Conservation (phyloP, 2,888 invertebrate genomes). For the Nemapogon koenigi region DNA sequence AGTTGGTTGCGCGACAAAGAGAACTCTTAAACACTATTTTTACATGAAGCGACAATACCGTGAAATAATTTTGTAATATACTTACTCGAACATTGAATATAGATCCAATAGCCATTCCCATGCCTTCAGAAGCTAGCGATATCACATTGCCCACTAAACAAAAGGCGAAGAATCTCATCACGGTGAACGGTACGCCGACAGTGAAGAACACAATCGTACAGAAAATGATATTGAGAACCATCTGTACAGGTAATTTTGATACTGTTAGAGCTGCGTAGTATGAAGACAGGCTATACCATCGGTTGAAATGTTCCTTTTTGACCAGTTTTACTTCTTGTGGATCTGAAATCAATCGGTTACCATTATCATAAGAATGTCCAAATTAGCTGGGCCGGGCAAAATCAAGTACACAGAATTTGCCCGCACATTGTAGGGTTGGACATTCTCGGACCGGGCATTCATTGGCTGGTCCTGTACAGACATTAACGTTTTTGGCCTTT, state of each 20-base stretch:
- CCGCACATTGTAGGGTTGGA: too few species aligned
- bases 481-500: too few species aligned
- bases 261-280: constrained; percentile 70
- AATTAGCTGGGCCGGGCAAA: too few species aligned
- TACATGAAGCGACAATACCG: too few species aligned
- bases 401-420: too few species aligned
- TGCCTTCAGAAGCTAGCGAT: constrained; percentile 77
- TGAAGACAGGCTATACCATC: constrained; percentile 70
- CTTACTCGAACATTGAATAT: constrained; percentile 70
- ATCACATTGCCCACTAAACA: constrained; percentile 71
- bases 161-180: constrained; percentile 71
- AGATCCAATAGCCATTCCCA: constrained; percentile 80
- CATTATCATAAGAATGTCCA: too few species aligned
- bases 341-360: constrained; percentile 59
- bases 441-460: too few species aligned
- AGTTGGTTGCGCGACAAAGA: too few species aligned
- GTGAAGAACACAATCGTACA: constrained; percentile 68
- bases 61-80: constrained; percentile 18
- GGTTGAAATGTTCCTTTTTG: constrained; percentile 73
- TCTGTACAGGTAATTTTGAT: constrained; percentile 68
- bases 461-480: too few species aligned
- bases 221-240: constrained; percentile 65
- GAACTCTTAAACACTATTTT: too few species aligned
- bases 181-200: constrained; percentile 72
- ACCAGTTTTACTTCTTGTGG: constrained; percentile 72